Percentiles rank a stretch among this genome's conserved stretches.
phyloP scores from a whole-genome alignment of 2,113 vertebrate species.

The Petroica traversi region DNA sequence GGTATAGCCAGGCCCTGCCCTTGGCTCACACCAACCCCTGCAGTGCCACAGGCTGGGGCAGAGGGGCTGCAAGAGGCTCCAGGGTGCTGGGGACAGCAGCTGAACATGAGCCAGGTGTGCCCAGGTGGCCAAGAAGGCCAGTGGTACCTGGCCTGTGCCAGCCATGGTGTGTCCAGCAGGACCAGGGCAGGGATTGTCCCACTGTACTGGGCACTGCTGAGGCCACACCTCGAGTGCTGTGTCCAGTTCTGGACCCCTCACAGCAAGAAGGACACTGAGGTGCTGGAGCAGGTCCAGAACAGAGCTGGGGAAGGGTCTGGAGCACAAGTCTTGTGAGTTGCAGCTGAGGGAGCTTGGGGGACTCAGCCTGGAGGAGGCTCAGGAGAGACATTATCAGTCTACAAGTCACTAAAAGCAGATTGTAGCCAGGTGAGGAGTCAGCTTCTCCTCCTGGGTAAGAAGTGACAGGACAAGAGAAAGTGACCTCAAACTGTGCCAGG shows the following conservation, averaged over 20 bases:
- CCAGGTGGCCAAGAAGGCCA: background rate
- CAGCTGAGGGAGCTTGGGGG: background rate
- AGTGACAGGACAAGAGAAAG: background rate
- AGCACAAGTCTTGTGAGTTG: background rate
- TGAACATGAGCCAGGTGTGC: background rate
- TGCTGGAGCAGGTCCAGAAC: background rate
- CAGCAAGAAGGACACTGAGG: background rate
- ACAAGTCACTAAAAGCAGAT: background rate
- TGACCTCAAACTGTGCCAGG: background rate
- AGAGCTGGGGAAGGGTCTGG: background rate
- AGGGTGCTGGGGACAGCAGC: background rate
- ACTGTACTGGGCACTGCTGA: fast-evolving
- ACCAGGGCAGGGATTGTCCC: fast-evolving
- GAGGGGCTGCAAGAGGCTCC: background rate
- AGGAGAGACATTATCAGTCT: background rate
- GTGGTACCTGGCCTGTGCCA: background rate
- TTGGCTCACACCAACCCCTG: background rate
- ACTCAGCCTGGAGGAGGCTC: background rate
- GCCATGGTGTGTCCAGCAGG: background rate
- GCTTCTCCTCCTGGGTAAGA: background rate
- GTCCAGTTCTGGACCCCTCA: background rate
- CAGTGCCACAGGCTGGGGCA: background rate
- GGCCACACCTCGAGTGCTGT: fast-evolving
- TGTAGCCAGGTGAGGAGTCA: background rate
- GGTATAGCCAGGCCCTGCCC: background rate